phyloP scores from a whole-genome alignment of 2,113 vertebrate genomes.

The Mobula birostris region DNA sequence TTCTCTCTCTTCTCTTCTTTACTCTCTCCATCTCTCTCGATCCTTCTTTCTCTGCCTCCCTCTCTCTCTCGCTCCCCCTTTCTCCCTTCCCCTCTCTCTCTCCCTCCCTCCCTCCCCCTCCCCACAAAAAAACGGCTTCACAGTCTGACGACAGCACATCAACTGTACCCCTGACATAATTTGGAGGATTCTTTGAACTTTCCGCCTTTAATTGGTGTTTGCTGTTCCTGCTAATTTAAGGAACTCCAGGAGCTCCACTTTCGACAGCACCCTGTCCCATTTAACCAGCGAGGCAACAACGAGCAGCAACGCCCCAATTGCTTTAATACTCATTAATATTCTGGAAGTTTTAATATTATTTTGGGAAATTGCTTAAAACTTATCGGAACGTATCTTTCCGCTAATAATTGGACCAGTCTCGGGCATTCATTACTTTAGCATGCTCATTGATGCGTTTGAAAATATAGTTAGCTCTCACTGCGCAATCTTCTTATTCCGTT shows the following conservation, averaged over 20 bases:
- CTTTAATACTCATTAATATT: neutral
- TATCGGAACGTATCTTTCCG: neutral
- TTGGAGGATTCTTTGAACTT: neutral
- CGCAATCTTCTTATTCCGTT: neutral
- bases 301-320: neutral
- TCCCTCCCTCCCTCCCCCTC: neutral
- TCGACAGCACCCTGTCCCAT: neutral
- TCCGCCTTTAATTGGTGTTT: neutral
- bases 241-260: too few species aligned
- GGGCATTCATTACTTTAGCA: neutral
- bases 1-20: slow-evolving; percentile 38
- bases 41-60: too few species aligned
- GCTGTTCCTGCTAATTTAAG: neutral
- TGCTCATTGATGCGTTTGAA: neutral
- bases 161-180: neutral
- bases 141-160: slow-evolving; percentile 26
- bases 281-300: neutral
- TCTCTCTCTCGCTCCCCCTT: too few species aligned
- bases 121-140: slow-evolving; percentile 28
- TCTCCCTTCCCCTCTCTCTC: too few species aligned
- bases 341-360: neutral
- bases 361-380: neutral
- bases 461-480: neutral
- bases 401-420: neutral
- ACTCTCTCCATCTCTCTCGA: too few species aligned